Percentiles rank a stretch among this genome's conserved stretches.
These are phyloP conservation scores for Chaetura pelagica DNA, from an alignment of 2,113 vertebrate genomes.

Conservation along the genomic window DNA sequence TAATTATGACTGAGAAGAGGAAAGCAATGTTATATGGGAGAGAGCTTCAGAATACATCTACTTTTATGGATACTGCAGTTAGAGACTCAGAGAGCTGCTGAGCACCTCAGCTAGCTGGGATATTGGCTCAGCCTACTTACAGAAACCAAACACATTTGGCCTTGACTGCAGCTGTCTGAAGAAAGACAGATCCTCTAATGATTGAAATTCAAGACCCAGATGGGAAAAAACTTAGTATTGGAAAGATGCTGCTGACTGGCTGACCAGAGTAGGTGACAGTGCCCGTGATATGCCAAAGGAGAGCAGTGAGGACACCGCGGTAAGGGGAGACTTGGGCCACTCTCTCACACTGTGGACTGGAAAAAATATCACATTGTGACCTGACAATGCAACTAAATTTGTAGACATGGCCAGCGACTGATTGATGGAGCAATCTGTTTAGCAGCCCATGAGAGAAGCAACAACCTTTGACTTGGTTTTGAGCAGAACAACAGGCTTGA, in stretches of 20 bases:
- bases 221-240: background rate
- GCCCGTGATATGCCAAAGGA: background rate
- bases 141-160: background rate
- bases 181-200: background rate
- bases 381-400: background rate
- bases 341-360: background rate
- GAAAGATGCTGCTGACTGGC: background rate
- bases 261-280: background rate
- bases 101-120: background rate
- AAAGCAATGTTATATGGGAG: background rate
- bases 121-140: background rate
- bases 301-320: accelerated
- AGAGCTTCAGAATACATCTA: background rate
- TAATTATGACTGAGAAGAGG: background rate
- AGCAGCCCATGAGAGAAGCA: background rate
- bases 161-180: background rate
- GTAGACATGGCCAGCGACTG: background rate
- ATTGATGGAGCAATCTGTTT: background rate
- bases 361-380: background rate
- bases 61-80: background rate
- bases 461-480: background rate
- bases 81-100: background rate
- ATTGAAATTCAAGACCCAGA: background rate
- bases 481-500: background rate
- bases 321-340: background rate